Conservation (phyloP, 2,113 vertebrate genomes). For the Columbina picui region DNA sequence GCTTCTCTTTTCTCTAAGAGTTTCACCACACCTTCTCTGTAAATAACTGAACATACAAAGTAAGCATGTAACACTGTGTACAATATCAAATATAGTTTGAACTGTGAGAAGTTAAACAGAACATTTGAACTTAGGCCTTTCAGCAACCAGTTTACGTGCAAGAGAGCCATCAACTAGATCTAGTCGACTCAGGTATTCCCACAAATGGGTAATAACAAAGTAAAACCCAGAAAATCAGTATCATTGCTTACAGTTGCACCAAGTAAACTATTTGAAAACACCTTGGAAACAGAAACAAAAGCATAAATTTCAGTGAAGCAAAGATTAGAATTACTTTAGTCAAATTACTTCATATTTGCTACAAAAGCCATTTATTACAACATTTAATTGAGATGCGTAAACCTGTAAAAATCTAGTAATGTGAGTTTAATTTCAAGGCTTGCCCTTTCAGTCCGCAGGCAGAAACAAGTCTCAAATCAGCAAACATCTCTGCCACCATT, state of each 20-base stretch:
- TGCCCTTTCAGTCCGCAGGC: background rate
- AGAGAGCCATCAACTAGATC: background rate
- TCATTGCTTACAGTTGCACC: background rate
- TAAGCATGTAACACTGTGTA: background rate
- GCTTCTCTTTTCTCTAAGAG: background rate
- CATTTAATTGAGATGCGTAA: background rate
- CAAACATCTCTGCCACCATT: background rate
- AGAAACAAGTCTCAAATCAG: background rate
- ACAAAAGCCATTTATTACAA: background rate
- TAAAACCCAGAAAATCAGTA: background rate
- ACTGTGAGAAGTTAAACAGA: slow-evolving; percentile 7
- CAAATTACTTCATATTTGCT: background rate
- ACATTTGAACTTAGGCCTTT: background rate
- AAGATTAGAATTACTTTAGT: background rate
- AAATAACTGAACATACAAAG: slow-evolving; percentile 8
- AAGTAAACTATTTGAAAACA: background rate
- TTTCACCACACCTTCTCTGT: slow-evolving; percentile 37
- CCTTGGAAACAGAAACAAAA: background rate
- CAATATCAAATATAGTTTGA: background rate
- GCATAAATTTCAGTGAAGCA: background rate
- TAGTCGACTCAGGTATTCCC: background rate
- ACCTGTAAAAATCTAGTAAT: background rate
- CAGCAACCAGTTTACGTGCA: accelerated
- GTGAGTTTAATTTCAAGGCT: background rate
- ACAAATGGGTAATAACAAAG: background rate